phyloP scores from a whole-genome alignment of 2,888 invertebrate genomes.

The Calliphora vomitoria region DNA sequence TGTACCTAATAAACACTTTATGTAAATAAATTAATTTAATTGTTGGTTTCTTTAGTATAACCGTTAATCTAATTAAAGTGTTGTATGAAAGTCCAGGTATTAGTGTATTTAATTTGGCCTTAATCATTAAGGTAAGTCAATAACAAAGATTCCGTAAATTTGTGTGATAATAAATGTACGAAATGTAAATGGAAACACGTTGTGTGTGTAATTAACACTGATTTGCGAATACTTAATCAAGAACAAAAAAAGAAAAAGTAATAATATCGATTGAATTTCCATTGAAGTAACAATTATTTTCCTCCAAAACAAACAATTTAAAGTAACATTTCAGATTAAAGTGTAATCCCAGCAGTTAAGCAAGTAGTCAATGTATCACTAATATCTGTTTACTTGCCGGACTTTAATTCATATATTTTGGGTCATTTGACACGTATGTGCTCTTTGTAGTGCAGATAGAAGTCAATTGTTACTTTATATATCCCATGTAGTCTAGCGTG shows the following conservation, averaged over 20 bases:
- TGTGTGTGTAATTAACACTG: slow-evolving; percentile 8
- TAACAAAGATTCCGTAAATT: slow-evolving; percentile 8
- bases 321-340: neutral
- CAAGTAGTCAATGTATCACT: too few relatives aligned
- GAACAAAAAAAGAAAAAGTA: neutral
- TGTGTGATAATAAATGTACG: neutral
- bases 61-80: neutral
- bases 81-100: neutral
- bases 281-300: neutral
- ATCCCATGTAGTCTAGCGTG: too few relatives aligned
- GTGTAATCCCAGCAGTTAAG: neutral
- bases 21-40: neutral
- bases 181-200: neutral
- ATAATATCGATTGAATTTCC: neutral
- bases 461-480: too few relatives aligned
- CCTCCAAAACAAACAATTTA: neutral
- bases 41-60: neutral
- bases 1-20: too few relatives aligned
- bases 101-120: slow-evolving; percentile 11
- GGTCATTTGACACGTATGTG: too few relatives aligned
- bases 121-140: slow-evolving; percentile 7
- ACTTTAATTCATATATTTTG: too few relatives aligned
- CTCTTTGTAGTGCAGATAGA: too few relatives aligned
- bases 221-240: neutral
- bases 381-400: too few relatives aligned